phyloP scores from a whole-genome alignment of 2,888 invertebrate genomes.

The Perizoma flavofasciatum region DNA sequence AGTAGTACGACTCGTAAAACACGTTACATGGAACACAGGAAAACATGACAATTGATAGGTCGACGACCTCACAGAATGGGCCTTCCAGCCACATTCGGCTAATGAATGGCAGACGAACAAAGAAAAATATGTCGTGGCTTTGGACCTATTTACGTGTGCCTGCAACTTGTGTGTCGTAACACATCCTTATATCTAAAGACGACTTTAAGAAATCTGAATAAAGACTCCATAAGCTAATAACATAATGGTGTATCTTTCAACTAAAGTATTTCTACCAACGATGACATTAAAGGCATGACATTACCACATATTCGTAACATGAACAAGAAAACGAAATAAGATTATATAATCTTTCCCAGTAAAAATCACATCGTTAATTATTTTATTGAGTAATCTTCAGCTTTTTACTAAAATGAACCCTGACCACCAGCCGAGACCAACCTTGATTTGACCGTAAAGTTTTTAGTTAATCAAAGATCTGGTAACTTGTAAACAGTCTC shows the following conservation, averaged over 20 bases:
- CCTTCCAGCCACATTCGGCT: conserved; percentile 72
- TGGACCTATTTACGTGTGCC: conserved; percentile 58
- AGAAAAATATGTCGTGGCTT: conserved; percentile 58
- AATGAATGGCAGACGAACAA: conserved; percentile 80
- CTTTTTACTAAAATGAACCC: conserved; percentile 49
- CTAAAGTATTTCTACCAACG: background rate
- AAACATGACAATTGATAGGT: conserved; percentile 71
- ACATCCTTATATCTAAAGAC: conserved; percentile 17
- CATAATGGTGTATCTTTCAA: background rate
- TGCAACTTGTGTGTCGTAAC: conserved; percentile 52
- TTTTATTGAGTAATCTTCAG: conserved; percentile 33
- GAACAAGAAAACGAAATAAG: background rate
- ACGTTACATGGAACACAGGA: conserved; percentile 67
- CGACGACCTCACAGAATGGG: conserved; percentile 76
- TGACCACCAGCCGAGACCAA: conserved; percentile 53
- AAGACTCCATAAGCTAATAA: background rate
- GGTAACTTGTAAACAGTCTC: conserved; percentile 35
- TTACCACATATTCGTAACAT: background rate
- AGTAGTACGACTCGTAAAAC: conserved; percentile 68
- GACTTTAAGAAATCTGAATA: conserved; percentile 1
- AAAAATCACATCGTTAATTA: background rate
- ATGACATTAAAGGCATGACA: background rate
- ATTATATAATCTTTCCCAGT: background rate
- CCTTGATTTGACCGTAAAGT: conserved; percentile 47
- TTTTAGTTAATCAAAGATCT: conserved; percentile 38